Evolutionary conservation across 1,140 invertebrate species (phyloP).

Genomic region (Nasonia vitripennis): DNA sequence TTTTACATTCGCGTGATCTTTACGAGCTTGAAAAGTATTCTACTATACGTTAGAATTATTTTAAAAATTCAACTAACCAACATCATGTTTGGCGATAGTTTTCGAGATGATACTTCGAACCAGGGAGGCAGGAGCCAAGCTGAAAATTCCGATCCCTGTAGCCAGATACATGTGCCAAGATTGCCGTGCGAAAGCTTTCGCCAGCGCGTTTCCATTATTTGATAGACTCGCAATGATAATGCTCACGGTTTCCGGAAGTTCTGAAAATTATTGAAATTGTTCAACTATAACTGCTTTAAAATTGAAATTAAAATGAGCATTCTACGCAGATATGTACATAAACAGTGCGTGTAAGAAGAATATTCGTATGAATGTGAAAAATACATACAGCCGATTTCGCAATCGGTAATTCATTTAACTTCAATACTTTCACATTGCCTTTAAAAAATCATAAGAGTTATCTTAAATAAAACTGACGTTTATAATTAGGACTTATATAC

Average conservation of each 20-base stretch:
- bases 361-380: no score
- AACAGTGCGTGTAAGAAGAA: no score
- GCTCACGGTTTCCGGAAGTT: slow-evolving; percentile 48
- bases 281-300: neutral
- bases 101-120: slow-evolving; percentile 81
- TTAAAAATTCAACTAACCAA: slow-evolving; percentile 73
- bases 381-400: no score
- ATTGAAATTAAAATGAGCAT: no score
- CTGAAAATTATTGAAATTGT: slow-evolving; percentile 51
- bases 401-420: no score
- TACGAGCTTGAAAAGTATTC: no score
- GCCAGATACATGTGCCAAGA: slow-evolving; percentile 81
- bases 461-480: neutral
- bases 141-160: slow-evolving; percentile 74
- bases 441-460: neutral
- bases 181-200: slow-evolving; percentile 73
- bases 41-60: no score
- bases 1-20: no score
- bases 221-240: slow-evolving; percentile 21
- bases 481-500: neutral
- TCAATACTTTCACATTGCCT: no score
- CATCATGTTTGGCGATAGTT: slow-evolving; percentile 78
- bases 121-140: slow-evolving; percentile 77
- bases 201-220: slow-evolving; percentile 47
- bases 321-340: no score